phyloP scores from a whole-genome alignment of 2,797 vertebrate species.

The Lepus townsendii region DNA sequence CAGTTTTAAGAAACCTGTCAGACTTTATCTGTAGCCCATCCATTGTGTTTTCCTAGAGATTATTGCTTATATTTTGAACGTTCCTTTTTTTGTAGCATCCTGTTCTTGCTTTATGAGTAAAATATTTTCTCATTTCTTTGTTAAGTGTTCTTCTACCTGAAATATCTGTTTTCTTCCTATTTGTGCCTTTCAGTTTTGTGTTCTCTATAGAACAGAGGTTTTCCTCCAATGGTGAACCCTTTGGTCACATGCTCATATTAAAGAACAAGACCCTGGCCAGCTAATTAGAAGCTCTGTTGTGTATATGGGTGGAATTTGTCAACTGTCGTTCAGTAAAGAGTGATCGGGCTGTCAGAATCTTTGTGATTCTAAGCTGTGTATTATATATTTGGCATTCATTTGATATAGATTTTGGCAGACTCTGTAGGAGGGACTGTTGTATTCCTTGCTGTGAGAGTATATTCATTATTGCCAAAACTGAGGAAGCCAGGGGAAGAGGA shows the following conservation, averaged over 20 bases:
- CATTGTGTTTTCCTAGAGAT: background rate
- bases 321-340: background rate
- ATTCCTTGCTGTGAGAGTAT: background rate
- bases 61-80: background rate
- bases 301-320: background rate
- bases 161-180: background rate
- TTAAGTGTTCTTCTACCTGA: background rate
- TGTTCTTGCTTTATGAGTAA: background rate
- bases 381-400: background rate
- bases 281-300: background rate
- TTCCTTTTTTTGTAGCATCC: constrained; percentile 14
- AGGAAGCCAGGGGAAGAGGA: background rate
- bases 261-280: background rate
- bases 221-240: background rate
- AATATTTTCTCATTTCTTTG: background rate
- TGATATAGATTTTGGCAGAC: background rate
- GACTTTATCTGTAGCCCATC: background rate
- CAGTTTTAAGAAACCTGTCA: background rate
- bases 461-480: background rate
- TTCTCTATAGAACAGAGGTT: background rate
- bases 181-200: background rate
- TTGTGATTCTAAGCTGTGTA: background rate
- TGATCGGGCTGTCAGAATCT: background rate
- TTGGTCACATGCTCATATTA: background rate
- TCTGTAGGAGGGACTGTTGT: background rate